Percentiles rank a stretch among this genome's conserved stretches.
Evolutionary conservation across 2,113 vertebrate genomes (phyloP).

Genomic region (Aptenodytes patagonicus): DNA sequence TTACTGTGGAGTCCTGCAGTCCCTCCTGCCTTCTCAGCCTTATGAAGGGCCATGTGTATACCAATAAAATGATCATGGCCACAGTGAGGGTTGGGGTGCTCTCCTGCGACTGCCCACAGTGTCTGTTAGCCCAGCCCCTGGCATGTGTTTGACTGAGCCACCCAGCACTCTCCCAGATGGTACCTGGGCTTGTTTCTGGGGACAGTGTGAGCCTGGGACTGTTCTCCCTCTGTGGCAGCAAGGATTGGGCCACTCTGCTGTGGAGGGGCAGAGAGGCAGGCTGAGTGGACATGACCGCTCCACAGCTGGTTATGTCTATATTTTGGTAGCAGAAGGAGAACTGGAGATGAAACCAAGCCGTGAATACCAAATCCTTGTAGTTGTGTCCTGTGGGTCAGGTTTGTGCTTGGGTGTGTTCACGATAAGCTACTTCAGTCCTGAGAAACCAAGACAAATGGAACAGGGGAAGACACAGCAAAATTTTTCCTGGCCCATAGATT

Average conservation of each 20-base stretch:
- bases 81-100: background rate
- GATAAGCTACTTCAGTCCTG: background rate
- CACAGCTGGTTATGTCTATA: background rate
- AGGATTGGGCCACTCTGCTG: background rate
- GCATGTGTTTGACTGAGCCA: background rate
- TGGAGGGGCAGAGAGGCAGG: background rate
- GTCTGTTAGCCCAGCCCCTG: too few relatives aligned
- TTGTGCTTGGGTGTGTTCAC: background rate
- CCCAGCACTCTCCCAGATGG: background rate
- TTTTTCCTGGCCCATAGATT: background rate
- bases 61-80: background rate
- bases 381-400: background rate
- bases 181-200: background rate
- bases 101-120: rapidly evolving
- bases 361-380: background rate
- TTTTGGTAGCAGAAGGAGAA: background rate
- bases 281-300: rapidly evolving
- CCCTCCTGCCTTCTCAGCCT: background rate
- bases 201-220: background rate
- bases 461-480: background rate
- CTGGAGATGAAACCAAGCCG: background rate
- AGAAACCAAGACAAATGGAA: background rate
- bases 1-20: background rate
- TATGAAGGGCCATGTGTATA: background rate
- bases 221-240: background rate